Percentiles rank a stretch among this genome's conserved stretches.
Evolutionary conservation across 2,113 vertebrate species (phyloP).

Genomic region (Haplochromis burtoni): DNA sequence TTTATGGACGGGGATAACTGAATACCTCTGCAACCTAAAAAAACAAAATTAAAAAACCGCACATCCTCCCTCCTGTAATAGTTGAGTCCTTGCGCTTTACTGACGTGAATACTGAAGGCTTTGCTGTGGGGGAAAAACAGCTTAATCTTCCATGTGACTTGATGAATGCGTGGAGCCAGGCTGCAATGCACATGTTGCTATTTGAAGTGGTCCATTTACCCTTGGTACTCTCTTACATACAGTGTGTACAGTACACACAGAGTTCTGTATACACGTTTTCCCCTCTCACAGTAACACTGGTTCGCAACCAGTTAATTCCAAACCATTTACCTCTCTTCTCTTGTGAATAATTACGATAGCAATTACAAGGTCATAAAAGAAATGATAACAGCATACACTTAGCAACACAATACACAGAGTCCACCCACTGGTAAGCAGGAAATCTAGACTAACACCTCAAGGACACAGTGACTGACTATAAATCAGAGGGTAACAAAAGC

Average conservation of each 20-base stretch:
- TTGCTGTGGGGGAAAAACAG: not conserved
- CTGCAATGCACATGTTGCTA: not conserved
- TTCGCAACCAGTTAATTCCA: not conserved
- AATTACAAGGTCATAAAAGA: constrained; percentile 34
- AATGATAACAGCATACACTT: not conserved
- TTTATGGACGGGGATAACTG: not conserved
- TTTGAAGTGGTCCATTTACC: not conserved
- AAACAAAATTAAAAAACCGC: accelerated
- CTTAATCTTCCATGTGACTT: not conserved
- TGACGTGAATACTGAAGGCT: not conserved
- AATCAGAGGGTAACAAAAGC: constrained; percentile 64
- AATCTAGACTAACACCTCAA: constrained; percentile 35
- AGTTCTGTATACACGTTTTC: not conserved
- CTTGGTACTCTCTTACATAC: not conserved
- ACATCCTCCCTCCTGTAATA: not conserved
- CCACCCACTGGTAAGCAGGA: constrained; percentile 36
- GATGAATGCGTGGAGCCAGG: not conserved
- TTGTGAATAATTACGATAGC: constrained; percentile 27
- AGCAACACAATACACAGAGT: constrained; percentile 21
- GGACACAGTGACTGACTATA: constrained; percentile 40
- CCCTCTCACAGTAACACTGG: not conserved
- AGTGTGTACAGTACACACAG: not conserved
- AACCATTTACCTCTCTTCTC: not conserved
- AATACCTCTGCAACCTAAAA: not conserved
- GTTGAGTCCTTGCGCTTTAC: not conserved